Evolutionary conservation across 1,140 invertebrate genomes (phyloP), one percentile per base, ranked within the genome.

Genomic region (Amphibalanus amphitrite): DNA sequence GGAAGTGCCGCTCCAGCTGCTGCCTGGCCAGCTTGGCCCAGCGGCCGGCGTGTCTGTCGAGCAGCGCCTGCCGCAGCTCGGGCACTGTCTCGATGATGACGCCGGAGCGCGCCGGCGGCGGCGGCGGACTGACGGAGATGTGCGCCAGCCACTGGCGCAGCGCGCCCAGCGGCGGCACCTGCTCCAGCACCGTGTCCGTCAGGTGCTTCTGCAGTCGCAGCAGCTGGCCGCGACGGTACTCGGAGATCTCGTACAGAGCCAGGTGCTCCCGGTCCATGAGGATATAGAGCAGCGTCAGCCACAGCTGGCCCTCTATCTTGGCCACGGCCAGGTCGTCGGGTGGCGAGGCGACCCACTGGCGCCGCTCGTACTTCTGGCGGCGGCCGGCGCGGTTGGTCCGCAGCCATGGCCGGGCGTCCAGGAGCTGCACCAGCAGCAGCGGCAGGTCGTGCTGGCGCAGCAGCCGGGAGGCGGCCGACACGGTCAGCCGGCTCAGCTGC

Each of bases 141-240:
- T 83, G 82, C 74, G 83, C 83, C 29, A 92, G 79, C 80, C 86
- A 90, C 78, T 85, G 83, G 79, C 89, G 87, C 8, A 92, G 79
- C 67, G 91, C 88, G 15, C 85, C 82, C 3, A 92, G 78, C 20
- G 89, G 87, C 0, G 89, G 84, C 71, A 92, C 79, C 80, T 92
- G 90, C 77, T 91, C 90, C 47, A 92, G 72, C 20, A 89, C 76
- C 23, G 78, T 75, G 70, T 89, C 88, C 10, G 85, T 82, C 29
- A 90, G 75, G 74, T 81, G 82, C 78, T 82, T 79, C 79, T 87
- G 82, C 29, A 88, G 78, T 85, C 87, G 73, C 68, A 83, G 81
- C 30, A 91, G 80, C 70, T 87, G 81, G 33, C 82, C 80, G 69
- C 86, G 83, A 67, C 88, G 82, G 65, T 84, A 83, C 69, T 89